Percentiles rank a stretch among this genome's conserved stretches.
phyloP scores from a whole-genome alignment of 1,140 invertebrate genomes.

The Ips typographus region DNA sequence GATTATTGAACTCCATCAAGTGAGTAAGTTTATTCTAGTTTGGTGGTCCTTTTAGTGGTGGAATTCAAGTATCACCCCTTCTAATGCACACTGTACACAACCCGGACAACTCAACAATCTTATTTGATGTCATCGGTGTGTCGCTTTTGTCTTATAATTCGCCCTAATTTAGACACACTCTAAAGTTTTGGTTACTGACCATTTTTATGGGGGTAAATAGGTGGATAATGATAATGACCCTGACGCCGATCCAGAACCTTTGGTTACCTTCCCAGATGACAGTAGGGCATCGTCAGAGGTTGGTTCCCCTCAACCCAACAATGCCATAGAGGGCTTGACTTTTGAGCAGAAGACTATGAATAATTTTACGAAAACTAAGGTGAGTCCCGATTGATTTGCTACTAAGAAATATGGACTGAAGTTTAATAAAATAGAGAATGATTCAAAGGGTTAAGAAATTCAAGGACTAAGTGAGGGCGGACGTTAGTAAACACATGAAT shows the following conservation, averaged over 20 bases:
- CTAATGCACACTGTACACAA: too few relatives aligned
- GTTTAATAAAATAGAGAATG: too few relatives aligned
- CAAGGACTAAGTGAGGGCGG: too few relatives aligned
- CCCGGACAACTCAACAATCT: constrained; percentile 10
- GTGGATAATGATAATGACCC: constrained; percentile 39
- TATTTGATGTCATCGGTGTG: constrained; percentile 11
- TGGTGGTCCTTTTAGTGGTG: too few relatives aligned
- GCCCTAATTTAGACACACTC: not conserved
- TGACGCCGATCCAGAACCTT: constrained; percentile 51
- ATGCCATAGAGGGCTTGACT: constrained; percentile 65
- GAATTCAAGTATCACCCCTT: too few relatives aligned
- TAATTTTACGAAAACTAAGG: constrained; percentile 76
- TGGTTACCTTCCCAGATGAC: constrained; percentile 78
- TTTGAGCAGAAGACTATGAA: constrained; percentile 78
- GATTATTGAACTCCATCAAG: too few relatives aligned
- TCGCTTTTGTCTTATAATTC: constrained; percentile 5
- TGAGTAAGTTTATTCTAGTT: too few relatives aligned
- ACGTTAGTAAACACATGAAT: too few relatives aligned
- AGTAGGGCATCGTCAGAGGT: constrained; percentile 64
- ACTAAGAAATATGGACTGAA: not conserved
- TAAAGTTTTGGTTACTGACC: not conserved
- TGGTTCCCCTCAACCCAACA: constrained; percentile 51
- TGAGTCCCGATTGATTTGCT: constrained; percentile 39
- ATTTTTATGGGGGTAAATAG: not conserved
- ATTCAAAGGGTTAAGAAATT: too few relatives aligned